Conservation (phyloP, 2,888 invertebrate species). For the Brachyopa scutellaris region DNA sequence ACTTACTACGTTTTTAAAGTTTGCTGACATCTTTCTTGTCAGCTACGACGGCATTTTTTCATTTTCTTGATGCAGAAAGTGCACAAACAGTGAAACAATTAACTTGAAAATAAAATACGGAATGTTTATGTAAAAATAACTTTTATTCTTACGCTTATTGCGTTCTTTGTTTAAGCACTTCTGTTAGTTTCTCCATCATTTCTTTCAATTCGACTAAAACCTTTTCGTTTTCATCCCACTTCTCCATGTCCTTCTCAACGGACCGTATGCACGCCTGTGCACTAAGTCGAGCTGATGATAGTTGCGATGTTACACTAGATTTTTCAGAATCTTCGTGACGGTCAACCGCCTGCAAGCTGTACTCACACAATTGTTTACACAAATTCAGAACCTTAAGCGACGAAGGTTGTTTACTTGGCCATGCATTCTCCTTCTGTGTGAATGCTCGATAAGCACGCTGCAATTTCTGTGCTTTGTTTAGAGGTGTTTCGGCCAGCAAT, state of each 20-base stretch:
- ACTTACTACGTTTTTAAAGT: too few species aligned
- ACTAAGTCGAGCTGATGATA: slow-evolving; percentile 85
- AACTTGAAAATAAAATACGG: too few species aligned
- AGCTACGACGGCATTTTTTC: too few species aligned
- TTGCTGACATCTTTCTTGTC: too few species aligned
- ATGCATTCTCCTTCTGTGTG: slow-evolving; percentile 84
- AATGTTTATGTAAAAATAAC: too few species aligned
- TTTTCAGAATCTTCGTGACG: slow-evolving; percentile 82
- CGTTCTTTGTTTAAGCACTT: slow-evolving; percentile 74
- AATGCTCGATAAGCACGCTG: slow-evolving; percentile 90
- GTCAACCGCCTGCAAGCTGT: slow-evolving; percentile 83
- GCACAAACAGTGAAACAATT: too few species aligned
- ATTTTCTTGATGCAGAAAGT: too few species aligned
- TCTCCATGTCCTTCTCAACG: slow-evolving; percentile 81
- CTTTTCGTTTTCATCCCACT: slow-evolving; percentile 81
- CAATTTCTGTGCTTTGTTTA: slow-evolving; percentile 87
- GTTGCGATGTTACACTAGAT: slow-evolving; percentile 83
- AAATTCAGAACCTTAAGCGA: slow-evolving; percentile 86
- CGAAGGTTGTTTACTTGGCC: slow-evolving; percentile 84
- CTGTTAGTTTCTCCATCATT: slow-evolving; percentile 67
- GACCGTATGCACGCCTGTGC: slow-evolving; percentile 84
- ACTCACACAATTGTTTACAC: slow-evolving; percentile 84
- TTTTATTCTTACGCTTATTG: too few species aligned
- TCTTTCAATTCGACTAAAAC: slow-evolving; percentile 79
- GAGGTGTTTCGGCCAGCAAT: slow-evolving; percentile 84